phyloP scores from a whole-genome alignment of 2,113 vertebrate genomes.

The Crypturellus undulatus region DNA sequence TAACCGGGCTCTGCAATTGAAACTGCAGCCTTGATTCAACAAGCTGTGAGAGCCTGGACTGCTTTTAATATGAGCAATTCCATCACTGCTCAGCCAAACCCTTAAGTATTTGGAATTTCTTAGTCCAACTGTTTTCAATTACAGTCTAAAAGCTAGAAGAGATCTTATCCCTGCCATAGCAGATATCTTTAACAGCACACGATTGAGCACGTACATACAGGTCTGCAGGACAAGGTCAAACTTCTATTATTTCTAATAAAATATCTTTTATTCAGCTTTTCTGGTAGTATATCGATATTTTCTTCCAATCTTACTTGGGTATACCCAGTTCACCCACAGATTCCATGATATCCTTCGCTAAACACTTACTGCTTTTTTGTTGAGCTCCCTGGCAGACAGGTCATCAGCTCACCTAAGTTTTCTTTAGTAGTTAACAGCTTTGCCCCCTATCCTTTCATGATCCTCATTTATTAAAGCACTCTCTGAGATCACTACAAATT shows the following conservation, averaged over 20 bases:
- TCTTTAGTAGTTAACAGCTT: neutral
- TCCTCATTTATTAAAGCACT: neutral
- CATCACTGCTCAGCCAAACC: neutral
- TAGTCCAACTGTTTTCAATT: slow-evolving; percentile 6
- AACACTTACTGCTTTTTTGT: neutral
- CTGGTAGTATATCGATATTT: neutral
- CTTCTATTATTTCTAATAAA: neutral
- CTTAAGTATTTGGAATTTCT: neutral
- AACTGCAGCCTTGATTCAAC: neutral
- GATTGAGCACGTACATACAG: neutral
- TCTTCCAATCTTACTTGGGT: neutral
- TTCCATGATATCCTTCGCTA: neutral
- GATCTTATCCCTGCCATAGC: neutral
- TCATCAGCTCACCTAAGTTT: neutral
- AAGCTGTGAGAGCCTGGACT: neutral
- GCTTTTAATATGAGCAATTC: neutral
- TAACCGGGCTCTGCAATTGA: neutral
- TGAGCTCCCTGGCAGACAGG: neutral
- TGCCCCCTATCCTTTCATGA: neutral
- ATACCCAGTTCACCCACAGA: neutral
- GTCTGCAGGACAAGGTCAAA: neutral
- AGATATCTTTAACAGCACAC: neutral
- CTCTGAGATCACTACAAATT: neutral
- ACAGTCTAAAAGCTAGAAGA: neutral
- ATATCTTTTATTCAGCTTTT: neutral